These are phyloP conservation scores for Andrena bucephala DNA, from an alignment of 2,888 invertebrate genomes.

Conservation along the genomic window DNA sequence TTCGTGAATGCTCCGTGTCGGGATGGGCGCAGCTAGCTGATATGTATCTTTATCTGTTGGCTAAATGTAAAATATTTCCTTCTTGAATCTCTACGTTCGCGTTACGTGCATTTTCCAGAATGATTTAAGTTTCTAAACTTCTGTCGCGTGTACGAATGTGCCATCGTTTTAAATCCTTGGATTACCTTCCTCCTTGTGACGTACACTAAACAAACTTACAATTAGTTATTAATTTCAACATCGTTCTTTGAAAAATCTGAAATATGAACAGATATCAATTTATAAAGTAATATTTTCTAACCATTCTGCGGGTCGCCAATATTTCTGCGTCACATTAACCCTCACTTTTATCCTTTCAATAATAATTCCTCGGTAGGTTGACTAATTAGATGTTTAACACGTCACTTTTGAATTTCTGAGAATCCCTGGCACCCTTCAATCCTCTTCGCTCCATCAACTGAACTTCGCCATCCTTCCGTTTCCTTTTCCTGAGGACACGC, in stretches of 20 bases:
- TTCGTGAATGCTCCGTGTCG: conserved; percentile 12
- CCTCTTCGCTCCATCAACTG: neutral
- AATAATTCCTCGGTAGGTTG: neutral
- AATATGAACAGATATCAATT: no score
- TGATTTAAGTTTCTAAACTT: conserved; percentile 25
- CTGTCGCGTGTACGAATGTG: neutral
- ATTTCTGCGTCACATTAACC: neutral
- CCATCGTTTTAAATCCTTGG: no score
- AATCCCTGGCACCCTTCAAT: neutral
- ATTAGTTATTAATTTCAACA: no score
- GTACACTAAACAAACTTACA: no score
- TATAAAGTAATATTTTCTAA: neutral
- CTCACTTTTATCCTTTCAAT: neutral
- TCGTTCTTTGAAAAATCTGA: no score
- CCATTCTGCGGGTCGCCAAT: neutral
- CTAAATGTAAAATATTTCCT: conserved; percentile 43
- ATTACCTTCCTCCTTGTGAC: no score
- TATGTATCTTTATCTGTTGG: conserved; percentile 45
- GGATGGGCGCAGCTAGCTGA: conserved; percentile 2
- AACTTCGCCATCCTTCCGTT: neutral
- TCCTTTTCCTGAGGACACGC: neutral
- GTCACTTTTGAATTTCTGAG: neutral
- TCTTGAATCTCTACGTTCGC: conserved; percentile 29
- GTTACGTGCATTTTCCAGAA: conserved; percentile 13
- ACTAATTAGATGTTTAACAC: neutral